phyloP scores from a whole-genome alignment of 2,113 vertebrate species.

The Gorsachius goisagi region DNA sequence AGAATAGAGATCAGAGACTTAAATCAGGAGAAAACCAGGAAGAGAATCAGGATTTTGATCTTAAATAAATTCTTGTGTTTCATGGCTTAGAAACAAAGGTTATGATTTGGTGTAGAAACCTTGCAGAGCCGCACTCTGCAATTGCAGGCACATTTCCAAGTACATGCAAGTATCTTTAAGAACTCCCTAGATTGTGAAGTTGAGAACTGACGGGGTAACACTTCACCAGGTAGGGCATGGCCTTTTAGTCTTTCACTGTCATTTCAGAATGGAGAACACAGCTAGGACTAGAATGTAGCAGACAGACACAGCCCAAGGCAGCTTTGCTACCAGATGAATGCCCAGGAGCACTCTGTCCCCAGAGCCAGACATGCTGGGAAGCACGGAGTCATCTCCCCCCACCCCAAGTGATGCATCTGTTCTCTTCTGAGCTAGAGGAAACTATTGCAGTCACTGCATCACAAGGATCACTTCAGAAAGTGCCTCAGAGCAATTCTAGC shows the following conservation, averaged over 20 bases:
- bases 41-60: slow-evolving; percentile 9
- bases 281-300: background rate
- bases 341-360: background rate
- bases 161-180: background rate
- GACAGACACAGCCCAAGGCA: too few relatives aligned
- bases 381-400: background rate
- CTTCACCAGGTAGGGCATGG: background rate
- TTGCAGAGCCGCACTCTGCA: slow-evolving; percentile 21
- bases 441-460: background rate
- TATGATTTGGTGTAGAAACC: background rate
- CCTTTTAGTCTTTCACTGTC: background rate
- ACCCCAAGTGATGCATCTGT: background rate
- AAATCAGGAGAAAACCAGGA: background rate
- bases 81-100: background rate
- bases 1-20: background rate
- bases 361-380: background rate
- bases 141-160: background rate
- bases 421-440: background rate
- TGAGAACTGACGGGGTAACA: background rate
- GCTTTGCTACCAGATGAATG: background rate
- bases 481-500: background rate
- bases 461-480: background rate
- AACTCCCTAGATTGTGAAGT: background rate
- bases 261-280: background rate
- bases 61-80: slow-evolving; percentile 19